Conservation (phyloP, 2,797 vertebrate genomes). For the Furcifer pardalis region DNA sequence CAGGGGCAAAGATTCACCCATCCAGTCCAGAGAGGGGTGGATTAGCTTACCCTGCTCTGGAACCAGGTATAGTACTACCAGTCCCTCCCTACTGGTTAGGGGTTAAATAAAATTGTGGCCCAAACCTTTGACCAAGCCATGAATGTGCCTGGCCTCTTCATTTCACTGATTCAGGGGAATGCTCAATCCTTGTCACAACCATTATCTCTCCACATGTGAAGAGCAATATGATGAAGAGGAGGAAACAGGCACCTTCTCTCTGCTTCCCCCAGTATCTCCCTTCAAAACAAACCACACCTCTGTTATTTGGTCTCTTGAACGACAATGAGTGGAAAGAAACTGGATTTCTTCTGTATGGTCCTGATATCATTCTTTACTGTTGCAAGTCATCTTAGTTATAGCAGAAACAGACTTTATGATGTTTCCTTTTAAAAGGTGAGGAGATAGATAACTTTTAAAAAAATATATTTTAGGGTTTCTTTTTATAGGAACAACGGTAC, state of each 20-base stretch:
- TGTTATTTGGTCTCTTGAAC: background rate
- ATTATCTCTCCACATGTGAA: background rate
- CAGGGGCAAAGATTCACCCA: too few relatives aligned
- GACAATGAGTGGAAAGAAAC: background rate
- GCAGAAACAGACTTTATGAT: constrained; percentile 34
- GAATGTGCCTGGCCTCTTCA: too few relatives aligned
- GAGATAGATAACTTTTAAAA: background rate
- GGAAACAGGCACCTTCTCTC: background rate
- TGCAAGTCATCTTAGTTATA: constrained; percentile 52
- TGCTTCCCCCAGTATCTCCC: too few relatives aligned
- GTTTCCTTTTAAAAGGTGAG: constrained; percentile 18
- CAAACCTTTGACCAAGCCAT: too few relatives aligned
- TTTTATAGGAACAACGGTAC: constrained; percentile 32
- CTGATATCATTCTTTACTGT: constrained; percentile 50
- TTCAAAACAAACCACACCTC: background rate
- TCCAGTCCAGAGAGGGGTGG: too few relatives aligned
- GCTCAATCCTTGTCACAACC: too few relatives aligned
- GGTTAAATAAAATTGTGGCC: too few relatives aligned
- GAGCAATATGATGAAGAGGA: background rate
- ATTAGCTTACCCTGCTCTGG: too few relatives aligned
- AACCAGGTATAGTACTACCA: too few relatives aligned
- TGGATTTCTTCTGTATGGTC: background rate
- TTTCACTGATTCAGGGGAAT: too few relatives aligned
- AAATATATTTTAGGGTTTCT: constrained; percentile 46
- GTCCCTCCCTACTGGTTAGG: too few relatives aligned